A percentile compares a stretch with the other conserved stretches of the same genome.
Conservation (phyloP, 2,888 invertebrate species). For the Danaus chrysippus region DNA sequence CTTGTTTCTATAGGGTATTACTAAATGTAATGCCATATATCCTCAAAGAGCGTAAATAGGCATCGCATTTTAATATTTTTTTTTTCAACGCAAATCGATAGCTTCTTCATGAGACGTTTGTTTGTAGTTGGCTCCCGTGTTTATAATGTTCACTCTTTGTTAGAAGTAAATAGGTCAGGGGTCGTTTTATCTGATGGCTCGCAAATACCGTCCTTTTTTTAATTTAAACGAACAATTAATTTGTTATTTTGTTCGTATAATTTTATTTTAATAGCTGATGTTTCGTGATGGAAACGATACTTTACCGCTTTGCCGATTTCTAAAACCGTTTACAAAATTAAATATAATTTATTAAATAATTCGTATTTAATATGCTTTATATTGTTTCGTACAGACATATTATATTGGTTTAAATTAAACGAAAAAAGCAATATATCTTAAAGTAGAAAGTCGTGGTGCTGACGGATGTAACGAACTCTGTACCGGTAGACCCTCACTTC, state of each 20-base stretch:
- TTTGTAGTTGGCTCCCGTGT: conserved; percentile 7
- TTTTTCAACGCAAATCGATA: neutral
- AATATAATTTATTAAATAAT: no score
- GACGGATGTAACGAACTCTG: neutral
- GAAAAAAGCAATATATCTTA: no score
- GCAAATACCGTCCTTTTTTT: conserved; percentile 6
- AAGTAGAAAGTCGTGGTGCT: no score
- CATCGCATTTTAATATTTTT: neutral
- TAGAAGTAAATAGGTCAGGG: conserved; percentile 27
- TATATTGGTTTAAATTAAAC: no score
- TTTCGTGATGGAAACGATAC: no score
- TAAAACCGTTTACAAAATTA: no score
- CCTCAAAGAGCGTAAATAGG: neutral
- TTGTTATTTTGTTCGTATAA: neutral
- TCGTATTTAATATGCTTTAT: no score
- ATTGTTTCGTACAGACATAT: no score
- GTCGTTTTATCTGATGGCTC: conserved; percentile 18
- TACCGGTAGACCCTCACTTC: conserved; percentile 1
- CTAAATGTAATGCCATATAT: neutral
- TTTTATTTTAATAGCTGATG: no score
- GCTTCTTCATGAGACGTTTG: conserved; percentile 1
- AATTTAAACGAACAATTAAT: neutral
- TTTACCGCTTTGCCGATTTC: no score
- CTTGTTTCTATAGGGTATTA: neutral
- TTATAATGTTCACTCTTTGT: conserved; percentile 18